phyloP scores from a whole-genome alignment of 2,797 vertebrate genomes.

The Sardinella longiceps region DNA sequence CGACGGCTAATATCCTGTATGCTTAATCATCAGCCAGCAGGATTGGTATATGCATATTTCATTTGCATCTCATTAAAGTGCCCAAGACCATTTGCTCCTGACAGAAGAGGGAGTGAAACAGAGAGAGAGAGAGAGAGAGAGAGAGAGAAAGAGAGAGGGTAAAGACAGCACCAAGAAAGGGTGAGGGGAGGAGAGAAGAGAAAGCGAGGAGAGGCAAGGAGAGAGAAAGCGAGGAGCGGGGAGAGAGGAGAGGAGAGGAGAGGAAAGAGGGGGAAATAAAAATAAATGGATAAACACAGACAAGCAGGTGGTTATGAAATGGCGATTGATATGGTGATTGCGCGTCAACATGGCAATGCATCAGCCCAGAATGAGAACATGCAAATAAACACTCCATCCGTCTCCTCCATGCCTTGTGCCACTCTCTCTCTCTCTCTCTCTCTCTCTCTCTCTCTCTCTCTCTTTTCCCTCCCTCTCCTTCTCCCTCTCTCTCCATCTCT shows the following conservation, averaged over 20 bases:
- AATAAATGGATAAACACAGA: not conserved
- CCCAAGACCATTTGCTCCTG: slow-evolving; percentile 43
- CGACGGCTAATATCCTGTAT: slow-evolving; percentile 60
- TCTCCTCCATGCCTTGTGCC: not conserved
- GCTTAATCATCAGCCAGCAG: slow-evolving; percentile 60
- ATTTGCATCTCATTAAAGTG: slow-evolving; percentile 63
- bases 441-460: not conserved
- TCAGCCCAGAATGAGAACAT: slow-evolving; percentile 15
- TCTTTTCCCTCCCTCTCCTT: not conserved
- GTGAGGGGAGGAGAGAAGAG: slow-evolving; percentile 27
- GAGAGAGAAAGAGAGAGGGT: slow-evolving; percentile 30
- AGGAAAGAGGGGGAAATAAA: slow-evolving; percentile 13
- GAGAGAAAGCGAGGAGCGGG: not conserved
- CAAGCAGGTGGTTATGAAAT: slow-evolving; percentile 23
- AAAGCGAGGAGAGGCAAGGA: slow-evolving; percentile 17
- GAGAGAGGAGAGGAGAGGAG: not conserved
- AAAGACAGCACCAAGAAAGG: slow-evolving; percentile 24
- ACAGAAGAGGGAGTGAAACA: slow-evolving; percentile 56
- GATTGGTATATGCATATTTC: slow-evolving; percentile 59
- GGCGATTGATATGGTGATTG: slow-evolving; percentile 22
- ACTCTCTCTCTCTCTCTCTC: not conserved
- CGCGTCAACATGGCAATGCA: slow-evolving; percentile 13
- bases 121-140: slow-evolving; percentile 61
- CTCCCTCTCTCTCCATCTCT: not conserved
- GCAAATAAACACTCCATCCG: slow-evolving; percentile 11